A percentile compares a stretch with the other conserved stretches of the same genome.
These are phyloP conservation scores for Tenthredo distinguenda DNA, from an alignment of 2,888 invertebrate genomes.

Conservation along the genomic window DNA sequence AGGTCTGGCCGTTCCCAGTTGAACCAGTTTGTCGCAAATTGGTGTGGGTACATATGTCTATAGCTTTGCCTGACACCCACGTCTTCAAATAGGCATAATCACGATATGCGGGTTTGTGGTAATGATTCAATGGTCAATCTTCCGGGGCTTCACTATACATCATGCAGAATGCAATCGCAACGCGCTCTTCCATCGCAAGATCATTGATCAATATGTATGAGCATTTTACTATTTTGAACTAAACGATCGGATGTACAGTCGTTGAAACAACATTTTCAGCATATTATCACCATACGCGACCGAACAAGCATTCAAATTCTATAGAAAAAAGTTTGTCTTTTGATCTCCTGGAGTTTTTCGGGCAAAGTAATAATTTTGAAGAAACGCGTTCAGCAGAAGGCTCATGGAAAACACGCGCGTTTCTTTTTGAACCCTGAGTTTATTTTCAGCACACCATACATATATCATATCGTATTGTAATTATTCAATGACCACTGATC, in stretches of 20 bases:
- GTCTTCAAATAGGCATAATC: background rate
- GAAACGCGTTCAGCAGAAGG: background rate
- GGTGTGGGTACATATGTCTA: background rate
- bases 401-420: background rate
- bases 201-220: background rate
- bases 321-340: too few relatives aligned
- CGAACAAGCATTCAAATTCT: background rate
- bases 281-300: background rate
- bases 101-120: background rate
- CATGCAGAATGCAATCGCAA: background rate
- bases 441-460: background rate
- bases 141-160: background rate
- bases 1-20: slow-evolving; percentile 17
- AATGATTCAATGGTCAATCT: background rate
- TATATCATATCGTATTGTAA: background rate
- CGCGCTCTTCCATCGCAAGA: background rate
- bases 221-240: background rate
- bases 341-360: background rate
- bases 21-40: slow-evolving; percentile 1
- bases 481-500: background rate
- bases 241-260: background rate
- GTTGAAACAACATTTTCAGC: background rate
- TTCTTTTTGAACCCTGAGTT: background rate
- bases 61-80: background rate
- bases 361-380: background rate